phyloP scores from a whole-genome alignment of 2,113 vertebrate genomes.

The Thryonomys swinderianus region DNA sequence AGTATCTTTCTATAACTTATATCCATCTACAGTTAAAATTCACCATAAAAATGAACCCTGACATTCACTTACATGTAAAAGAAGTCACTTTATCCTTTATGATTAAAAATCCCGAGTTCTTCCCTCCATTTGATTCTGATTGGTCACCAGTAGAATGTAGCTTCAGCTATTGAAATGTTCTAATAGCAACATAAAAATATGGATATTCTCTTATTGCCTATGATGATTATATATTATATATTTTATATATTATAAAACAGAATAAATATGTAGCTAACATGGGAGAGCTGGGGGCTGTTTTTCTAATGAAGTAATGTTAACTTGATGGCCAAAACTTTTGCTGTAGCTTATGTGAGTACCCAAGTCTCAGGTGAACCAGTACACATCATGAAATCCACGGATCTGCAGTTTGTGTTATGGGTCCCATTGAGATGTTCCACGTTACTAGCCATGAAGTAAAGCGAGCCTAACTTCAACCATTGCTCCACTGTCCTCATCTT shows the following conservation, averaged over 20 bases:
- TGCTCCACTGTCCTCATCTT: not conserved
- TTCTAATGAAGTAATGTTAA: not conserved
- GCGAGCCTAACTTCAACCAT: not conserved
- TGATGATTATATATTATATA: not conserved
- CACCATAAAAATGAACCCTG: not conserved
- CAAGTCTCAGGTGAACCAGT: not conserved
- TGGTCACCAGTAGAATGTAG: conserved; percentile 21
- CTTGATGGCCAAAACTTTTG: not conserved
- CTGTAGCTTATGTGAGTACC: not conserved
- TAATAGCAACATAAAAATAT: conserved; percentile 29
- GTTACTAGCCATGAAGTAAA: not conserved
- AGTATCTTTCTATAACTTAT: not conserved
- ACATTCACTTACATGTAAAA: not conserved
- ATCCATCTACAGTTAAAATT: conserved; percentile 26
- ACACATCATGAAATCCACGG: not conserved
- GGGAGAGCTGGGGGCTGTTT: not conserved
- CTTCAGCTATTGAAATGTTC: conserved; percentile 1
- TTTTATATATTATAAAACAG: conserved; percentile 18
- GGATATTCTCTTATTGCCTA: conserved; percentile 5
- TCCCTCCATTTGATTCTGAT: conserved; percentile 29
- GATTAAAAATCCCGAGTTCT: conserved; percentile 17
- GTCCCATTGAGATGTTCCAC: not conserved
- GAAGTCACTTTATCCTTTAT: not conserved
- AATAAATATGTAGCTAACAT: not conserved
- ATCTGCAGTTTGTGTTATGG: not conserved